Percentiles rank a stretch among this genome's conserved stretches.
phyloP scores from a whole-genome alignment of 2,797 vertebrate genomes.

The Hydrophis major region DNA sequence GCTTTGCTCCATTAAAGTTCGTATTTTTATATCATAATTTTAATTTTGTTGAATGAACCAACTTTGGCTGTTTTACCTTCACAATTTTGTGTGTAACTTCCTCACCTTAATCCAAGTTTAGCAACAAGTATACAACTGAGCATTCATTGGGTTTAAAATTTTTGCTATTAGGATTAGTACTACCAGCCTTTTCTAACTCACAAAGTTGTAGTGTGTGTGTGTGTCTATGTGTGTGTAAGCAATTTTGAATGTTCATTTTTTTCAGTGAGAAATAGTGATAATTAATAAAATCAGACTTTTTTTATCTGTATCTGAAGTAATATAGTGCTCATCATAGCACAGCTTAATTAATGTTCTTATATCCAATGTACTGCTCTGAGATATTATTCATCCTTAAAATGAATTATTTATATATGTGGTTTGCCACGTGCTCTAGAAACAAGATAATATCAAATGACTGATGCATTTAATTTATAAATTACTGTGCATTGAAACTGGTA shows the following conservation, averaged over 20 bases:
- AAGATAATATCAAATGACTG: not conserved
- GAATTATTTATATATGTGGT: not conserved
- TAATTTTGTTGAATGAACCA: not conserved
- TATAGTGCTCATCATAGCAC: not conserved
- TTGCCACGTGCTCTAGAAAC: not conserved
- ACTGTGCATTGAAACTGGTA: fast-evolving
- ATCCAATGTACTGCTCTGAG: not conserved
- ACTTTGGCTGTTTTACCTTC: not conserved
- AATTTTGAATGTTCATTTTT: not conserved
- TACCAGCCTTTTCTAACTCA: not conserved
- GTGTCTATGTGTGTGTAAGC: not conserved
- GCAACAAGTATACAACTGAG: not conserved
- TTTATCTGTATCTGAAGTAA: not conserved
- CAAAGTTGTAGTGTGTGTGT: not conserved
- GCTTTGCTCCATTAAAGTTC: not conserved
- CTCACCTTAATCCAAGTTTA: not conserved
- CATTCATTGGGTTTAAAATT: not conserved
- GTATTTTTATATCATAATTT: not conserved
- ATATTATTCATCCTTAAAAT: not conserved
- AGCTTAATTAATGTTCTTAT: not conserved
- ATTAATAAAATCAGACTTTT: conserved; percentile 4
- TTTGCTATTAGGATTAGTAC: not conserved
- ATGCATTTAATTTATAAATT: not conserved
- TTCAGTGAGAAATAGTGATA: conserved; percentile 2
- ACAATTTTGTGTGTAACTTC: not conserved